Conservation (phyloP, 2,113 vertebrate species). For the Prunella fulvescens region DNA sequence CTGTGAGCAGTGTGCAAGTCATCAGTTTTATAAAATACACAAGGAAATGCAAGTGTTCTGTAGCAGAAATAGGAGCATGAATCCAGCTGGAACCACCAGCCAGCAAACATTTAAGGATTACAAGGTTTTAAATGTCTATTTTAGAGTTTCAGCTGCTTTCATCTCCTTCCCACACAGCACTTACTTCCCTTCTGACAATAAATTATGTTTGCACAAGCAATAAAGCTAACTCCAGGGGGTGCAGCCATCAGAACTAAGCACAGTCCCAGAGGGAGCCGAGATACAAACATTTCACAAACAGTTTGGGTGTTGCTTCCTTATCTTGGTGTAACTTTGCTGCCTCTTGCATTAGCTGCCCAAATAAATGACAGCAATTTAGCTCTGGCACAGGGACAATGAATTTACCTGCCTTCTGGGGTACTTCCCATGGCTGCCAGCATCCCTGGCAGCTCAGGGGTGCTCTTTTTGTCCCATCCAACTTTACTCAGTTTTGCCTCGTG, state of each 20-base stretch:
- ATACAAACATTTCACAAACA: not conserved
- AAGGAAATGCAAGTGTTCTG: not conserved
- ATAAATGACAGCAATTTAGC: not conserved
- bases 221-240: constrained; percentile 15
- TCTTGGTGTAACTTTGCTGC: not conserved
- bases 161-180: not conserved
- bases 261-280: not conserved
- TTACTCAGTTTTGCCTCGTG: not conserved
- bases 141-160: not conserved
- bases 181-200: not conserved
- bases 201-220: not conserved
- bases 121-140: not conserved
- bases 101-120: not conserved
- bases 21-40: not conserved
- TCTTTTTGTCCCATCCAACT: not conserved
- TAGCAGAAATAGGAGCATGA: not conserved
- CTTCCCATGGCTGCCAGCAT: not conserved
- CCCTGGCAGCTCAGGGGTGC: not conserved
- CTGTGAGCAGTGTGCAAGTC: not conserved
- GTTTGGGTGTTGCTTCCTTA: not conserved
- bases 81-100: not conserved
- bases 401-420: not conserved
- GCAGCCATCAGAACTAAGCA: not conserved
- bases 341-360: not conserved
- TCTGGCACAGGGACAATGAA: not conserved